Base-by-base conservation (phyloP, 2,888 invertebrate genomes). In the Automeris io region DNA sequence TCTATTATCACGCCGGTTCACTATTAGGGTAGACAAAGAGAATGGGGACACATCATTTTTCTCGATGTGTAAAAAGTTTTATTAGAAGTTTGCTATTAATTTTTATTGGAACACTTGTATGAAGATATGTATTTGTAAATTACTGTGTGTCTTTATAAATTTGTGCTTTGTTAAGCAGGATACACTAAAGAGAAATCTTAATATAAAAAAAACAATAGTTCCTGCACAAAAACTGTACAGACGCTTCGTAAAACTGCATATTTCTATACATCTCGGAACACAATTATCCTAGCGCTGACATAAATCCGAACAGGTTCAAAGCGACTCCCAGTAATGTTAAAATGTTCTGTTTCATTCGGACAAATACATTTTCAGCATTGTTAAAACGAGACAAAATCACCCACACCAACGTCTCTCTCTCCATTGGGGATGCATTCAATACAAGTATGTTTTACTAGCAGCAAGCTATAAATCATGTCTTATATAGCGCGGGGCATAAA, bases 401-500 rank as follows among this genome's bases (percentile, higher is more conserved):
- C 26, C 29, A n/a, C n/a, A 35, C 18, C 7, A 32, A n/a, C 23
- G n/a, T 32, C 3, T 5, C 22, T 5, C 26, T 4, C 3, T 16
- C 3, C 19, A 24, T 26, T 35, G 35, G 46, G 49, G 54, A 61
- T 58, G 46, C 48, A 42, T 48, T 45, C 47, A 41, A 47, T 43
- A 42, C 47, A 47, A 58, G 16, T 29, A n/a, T 50, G 46, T 56
- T 60, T 64, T 61, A 59, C 46, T 46, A 53, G 49, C 54, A 52
- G n/a, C 48, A 55, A 56, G 52, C 47, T 52, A 57, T 70, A 69
- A 71, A 71, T 70, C 69, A 69, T 58, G n/a, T n/a, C 55, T 50
- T 39, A 46, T 57, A 52, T 49, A 47, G 51, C 29, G 29, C 29
- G n/a, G 39, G 43, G 43, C 54, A 45, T 69, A 66, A 70, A 65